These are phyloP conservation scores for Meloidogyne floridensis DNA, from an alignment of 1,140 invertebrate genomes.

Conservation along the genomic window DNA sequence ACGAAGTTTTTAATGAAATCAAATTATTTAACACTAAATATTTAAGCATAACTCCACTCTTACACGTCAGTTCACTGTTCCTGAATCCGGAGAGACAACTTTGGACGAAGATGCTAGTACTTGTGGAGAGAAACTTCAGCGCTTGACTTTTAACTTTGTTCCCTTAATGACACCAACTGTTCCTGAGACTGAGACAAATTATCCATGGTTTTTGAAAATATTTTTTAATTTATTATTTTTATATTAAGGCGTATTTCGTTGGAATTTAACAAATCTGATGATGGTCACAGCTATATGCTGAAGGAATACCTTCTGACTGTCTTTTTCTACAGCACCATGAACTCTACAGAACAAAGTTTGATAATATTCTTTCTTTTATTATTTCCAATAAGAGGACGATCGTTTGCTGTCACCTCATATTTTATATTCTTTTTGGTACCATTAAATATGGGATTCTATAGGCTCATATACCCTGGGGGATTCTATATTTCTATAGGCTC, in stretches of 20 bases:
- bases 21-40: neutral
- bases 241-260: neutral
- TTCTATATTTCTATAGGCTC: too few species aligned
- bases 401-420: too few species aligned
- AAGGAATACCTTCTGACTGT: neutral
- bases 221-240: neutral
- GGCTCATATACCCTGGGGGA: too few species aligned
- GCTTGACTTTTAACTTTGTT: neutral
- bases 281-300: neutral
- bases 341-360: neutral
- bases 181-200: conserved; percentile 2
- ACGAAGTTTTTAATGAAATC: conserved; percentile 15
- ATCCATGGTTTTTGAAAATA: neutral
- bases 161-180: neutral
- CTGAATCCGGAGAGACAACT: conserved; percentile 5
- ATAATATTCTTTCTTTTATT: too few species aligned
- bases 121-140: conserved; percentile 18
- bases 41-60: conserved; percentile 33
- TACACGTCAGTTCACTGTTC: conserved; percentile 32
- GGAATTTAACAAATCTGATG: neutral
- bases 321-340: neutral
- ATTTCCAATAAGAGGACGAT: too few species aligned
- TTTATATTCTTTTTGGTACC: too few species aligned
- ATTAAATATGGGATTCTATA: too few species aligned
- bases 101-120: neutral